These are phyloP conservation scores for Eudemis profundana DNA, from an alignment of 2,888 invertebrate genomes.

Conservation along the genomic window DNA sequence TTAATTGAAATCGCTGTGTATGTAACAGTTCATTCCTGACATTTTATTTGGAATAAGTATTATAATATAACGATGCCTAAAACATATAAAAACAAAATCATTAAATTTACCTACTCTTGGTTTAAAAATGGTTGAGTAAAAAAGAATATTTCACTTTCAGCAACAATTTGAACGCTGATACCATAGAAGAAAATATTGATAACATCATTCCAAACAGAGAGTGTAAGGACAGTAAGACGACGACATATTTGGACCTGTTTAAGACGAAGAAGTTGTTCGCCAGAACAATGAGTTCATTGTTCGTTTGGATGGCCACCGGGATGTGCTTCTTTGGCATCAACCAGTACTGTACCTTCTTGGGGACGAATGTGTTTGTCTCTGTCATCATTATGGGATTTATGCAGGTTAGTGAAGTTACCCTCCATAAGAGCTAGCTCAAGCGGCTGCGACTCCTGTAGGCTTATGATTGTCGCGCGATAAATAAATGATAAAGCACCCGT, in stretches of 20 bases:
- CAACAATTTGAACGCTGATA: conserved; percentile 55
- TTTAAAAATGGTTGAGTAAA: too few species aligned
- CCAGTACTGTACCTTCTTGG: conserved; percentile 61
- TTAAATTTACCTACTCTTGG: background rate
- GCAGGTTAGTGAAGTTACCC: too few species aligned
- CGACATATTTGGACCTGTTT: conserved; percentile 61
- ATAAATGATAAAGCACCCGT: too few species aligned
- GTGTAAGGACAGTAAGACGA: conserved; percentile 49
- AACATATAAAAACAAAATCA: too few species aligned
- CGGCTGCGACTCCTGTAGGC: too few species aligned
- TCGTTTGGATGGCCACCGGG: conserved; percentile 60
- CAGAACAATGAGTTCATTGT: conserved; percentile 54
- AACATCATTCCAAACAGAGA: conserved; percentile 54
- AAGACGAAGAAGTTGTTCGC: conserved; percentile 54
- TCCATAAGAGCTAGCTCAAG: too few species aligned
- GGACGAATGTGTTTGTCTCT: conserved; percentile 58
- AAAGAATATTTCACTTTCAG: conserved; percentile 55
- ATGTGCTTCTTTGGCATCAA: conserved; percentile 62
- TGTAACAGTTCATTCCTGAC: too few species aligned
- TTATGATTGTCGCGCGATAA: too few species aligned
- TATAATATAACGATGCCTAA: too few species aligned
- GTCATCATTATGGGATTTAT: conserved; percentile 58
- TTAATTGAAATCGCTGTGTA: background rate
- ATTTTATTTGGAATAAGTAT: too few species aligned
- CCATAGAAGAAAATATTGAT: conserved; percentile 57